Conservation (phyloP, 2,888 invertebrate genomes). For the Plebejus argus region DNA sequence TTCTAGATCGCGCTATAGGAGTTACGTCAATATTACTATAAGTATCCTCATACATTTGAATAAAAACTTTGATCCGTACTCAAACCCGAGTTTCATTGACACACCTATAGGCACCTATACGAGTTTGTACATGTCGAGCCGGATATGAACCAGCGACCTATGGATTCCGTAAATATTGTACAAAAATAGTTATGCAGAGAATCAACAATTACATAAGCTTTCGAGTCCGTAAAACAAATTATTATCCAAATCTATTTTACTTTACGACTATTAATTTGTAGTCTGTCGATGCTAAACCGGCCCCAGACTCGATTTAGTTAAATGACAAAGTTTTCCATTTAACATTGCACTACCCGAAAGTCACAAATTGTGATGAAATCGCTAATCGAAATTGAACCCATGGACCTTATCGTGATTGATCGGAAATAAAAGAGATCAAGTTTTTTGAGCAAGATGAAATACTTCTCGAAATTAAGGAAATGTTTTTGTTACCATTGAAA, state of each 20-base stretch:
- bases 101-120: too few relatives aligned
- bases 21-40: too few relatives aligned
- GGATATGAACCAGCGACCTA: too few relatives aligned
- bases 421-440: constrained; percentile 18
- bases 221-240: not conserved
- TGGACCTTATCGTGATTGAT: constrained; percentile 24
- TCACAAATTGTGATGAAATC: constrained; percentile 14
- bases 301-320: constrained; percentile 2
- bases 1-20: too few relatives aligned
- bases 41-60: too few relatives aligned
- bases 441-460: constrained; percentile 22
- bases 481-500: not conserved
- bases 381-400: constrained; percentile 20
- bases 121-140: too few relatives aligned
- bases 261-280: not conserved
- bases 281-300: not conserved
- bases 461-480: not conserved
- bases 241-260: not conserved
- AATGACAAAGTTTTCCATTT: constrained; percentile 13
- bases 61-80: too few relatives aligned
- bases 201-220: not conserved
- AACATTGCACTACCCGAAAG: constrained; percentile 16
- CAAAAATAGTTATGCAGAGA: too few relatives aligned
- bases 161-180: too few relatives aligned
- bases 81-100: too few relatives aligned